Evolutionary conservation across 2,888 invertebrate genomes (phyloP).

Genomic region (Onchidella celtica): DNA sequence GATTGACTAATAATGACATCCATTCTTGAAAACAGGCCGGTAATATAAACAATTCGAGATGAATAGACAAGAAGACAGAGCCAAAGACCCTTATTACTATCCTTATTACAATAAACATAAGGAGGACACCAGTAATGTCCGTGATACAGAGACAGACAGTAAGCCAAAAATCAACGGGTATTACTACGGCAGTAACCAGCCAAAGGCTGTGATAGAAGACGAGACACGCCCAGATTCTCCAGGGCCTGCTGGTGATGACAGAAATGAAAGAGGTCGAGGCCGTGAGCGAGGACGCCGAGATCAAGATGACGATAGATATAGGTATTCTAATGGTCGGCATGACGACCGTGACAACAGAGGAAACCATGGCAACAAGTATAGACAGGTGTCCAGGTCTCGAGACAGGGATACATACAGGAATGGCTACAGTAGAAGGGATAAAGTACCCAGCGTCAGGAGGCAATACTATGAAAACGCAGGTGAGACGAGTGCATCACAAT

Average conservation of each 20-base stretch:
- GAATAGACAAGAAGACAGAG: no score
- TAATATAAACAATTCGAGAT: no score
- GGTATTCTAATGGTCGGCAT: no score
- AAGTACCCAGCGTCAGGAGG: not conserved
- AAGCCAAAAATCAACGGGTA: not conserved
- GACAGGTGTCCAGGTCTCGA: no score
- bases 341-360: not conserved
- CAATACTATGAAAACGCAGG: not conserved
- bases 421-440: not conserved
- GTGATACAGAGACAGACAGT: no score
- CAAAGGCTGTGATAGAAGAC: not conserved
- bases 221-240: not conserved
- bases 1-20: no score
- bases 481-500: no score
- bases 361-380: not conserved
- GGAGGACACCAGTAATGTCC: not conserved
- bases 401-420: not conserved
- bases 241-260: not conserved
- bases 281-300: not conserved
- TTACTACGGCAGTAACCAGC: not conserved
- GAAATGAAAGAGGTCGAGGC: not conserved
- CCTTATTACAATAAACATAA: not conserved
- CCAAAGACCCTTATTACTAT: not conserved
- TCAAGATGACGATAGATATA: not conserved
- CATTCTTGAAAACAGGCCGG: no score